Evolutionary conservation across 2,888 invertebrate genomes (phyloP).

Genomic region (Drosophila monieri): DNA sequence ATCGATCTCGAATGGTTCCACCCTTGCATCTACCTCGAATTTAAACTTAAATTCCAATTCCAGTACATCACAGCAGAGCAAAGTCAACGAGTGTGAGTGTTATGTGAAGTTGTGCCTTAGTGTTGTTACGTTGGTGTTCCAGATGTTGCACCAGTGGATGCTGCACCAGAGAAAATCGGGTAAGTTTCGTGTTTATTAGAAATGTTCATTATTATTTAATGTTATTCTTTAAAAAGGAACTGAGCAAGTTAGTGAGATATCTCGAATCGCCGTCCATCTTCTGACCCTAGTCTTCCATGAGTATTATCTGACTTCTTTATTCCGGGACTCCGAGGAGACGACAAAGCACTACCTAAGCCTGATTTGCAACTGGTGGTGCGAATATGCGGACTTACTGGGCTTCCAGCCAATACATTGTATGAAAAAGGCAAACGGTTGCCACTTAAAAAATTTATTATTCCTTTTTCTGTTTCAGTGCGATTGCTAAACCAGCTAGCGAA

Average conservation of each 20-base stretch:
- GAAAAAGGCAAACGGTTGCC: background rate
- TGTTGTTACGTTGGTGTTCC: conserved; percentile 79
- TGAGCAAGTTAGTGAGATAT: conserved; percentile 70
- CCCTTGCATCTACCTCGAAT: conserved; percentile 12
- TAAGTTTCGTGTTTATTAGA: conserved; percentile 19
- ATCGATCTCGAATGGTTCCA: conserved; percentile 13
- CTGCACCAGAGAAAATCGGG: conserved; percentile 52
- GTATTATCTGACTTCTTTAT: conserved; percentile 77
- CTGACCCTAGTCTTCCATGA: conserved; percentile 80
- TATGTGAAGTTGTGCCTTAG: conserved; percentile 81
- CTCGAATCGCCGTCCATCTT: conserved; percentile 76
- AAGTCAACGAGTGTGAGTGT: conserved; percentile 69
- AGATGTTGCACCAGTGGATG: conserved; percentile 80
- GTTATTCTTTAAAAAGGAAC: conserved; percentile 55
- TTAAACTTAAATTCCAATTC: conserved; percentile 2
- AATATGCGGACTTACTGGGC: conserved; percentile 57
- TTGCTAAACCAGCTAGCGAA: conserved; percentile 76
- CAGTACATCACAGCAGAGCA: conserved; percentile 10
- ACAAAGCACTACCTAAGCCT: conserved; percentile 80
- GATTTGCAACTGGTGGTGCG: conserved; percentile 80
- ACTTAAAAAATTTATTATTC: background rate
- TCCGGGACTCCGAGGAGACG: conserved; percentile 81
- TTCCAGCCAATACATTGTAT: conserved; percentile 76
- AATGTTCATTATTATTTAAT: background rate
- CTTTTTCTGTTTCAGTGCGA: conserved; percentile 59